A percentile compares a stretch with the other conserved stretches of the same genome.
phyloP scores from a whole-genome alignment of 2,113 vertebrate genomes.

The Heterochromis multidens region DNA sequence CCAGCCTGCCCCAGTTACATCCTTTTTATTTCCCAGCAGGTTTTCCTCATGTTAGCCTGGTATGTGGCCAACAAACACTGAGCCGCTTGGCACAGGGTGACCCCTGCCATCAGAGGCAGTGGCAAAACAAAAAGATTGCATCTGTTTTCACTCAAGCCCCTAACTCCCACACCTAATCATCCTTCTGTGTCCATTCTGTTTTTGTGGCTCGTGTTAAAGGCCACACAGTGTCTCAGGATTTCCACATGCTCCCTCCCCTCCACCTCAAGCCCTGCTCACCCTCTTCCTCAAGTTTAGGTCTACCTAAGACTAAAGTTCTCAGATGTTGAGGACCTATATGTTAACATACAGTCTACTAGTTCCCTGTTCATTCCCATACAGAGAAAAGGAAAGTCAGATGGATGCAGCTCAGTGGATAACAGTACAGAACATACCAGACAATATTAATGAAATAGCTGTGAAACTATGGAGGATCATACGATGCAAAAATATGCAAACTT shows the following conservation, averaged over 20 bases:
- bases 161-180: slow-evolving; percentile 32
- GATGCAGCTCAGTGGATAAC: slow-evolving; percentile 15
- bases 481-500: slow-evolving; percentile 84
- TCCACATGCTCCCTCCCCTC: slow-evolving; percentile 19
- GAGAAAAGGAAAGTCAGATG: slow-evolving; percentile 19
- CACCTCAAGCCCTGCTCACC: not conserved
- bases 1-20: slow-evolving; percentile 21
- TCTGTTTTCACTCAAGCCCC: slow-evolving; percentile 47
- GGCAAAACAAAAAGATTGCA: slow-evolving; percentile 58
- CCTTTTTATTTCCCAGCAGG: slow-evolving; percentile 31
- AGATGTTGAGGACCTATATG: slow-evolving; percentile 19
- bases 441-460: slow-evolving; percentile 67
- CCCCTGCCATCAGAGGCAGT: slow-evolving; percentile 42
- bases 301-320: slow-evolving; percentile 54
- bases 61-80: slow-evolving; percentile 42
- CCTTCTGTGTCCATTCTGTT: slow-evolving; percentile 66
- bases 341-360: slow-evolving; percentile 29
- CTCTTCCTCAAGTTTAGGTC: slow-evolving; percentile 37
- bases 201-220: slow-evolving; percentile 55
- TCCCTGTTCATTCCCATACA: slow-evolving; percentile 26
- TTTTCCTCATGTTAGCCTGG: slow-evolving; percentile 43
- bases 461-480: slow-evolving; percentile 76
- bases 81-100: slow-evolving; percentile 48
- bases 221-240: slow-evolving; percentile 79
- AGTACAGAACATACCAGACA: slow-evolving; percentile 7